Percentiles rank a stretch among this genome's conserved stretches.
phyloP scores from a whole-genome alignment of 2,888 invertebrate genomes.

The Idaea biselata region DNA sequence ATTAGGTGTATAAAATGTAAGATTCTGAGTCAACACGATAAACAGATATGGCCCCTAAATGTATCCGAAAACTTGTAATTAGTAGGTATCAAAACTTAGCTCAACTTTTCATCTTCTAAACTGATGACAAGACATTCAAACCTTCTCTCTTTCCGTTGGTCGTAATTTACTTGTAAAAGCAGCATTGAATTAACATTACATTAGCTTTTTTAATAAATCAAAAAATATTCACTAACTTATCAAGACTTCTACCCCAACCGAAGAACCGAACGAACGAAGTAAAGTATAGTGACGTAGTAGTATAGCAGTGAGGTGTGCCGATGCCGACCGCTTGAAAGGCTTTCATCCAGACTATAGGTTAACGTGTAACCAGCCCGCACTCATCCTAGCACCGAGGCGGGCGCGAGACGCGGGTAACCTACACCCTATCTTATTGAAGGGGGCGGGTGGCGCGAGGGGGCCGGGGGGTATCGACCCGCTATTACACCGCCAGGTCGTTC shows the following conservation, averaged over 20 bases:
- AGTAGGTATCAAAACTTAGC: too few relatives aligned
- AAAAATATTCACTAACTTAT: background rate
- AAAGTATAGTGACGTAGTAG: background rate
- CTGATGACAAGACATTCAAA: too few relatives aligned
- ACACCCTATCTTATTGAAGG: constrained; percentile 42
- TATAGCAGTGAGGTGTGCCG: background rate
- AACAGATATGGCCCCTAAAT: too few relatives aligned
- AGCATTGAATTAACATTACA: too few relatives aligned
- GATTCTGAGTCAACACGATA: too few relatives aligned
- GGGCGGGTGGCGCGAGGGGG: constrained; percentile 31
- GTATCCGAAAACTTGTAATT: too few relatives aligned
- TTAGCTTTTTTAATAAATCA: too few relatives aligned
- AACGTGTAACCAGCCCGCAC: constrained; percentile 49
- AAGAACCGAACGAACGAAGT: background rate
- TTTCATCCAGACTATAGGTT: constrained; percentile 47
- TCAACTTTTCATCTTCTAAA: too few relatives aligned
- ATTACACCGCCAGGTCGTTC: constrained; percentile 65
- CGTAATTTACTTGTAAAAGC: too few relatives aligned
- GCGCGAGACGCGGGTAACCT: constrained; percentile 33
- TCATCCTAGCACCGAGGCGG: constrained; percentile 44
- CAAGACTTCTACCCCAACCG: background rate
- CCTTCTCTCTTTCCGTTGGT: too few relatives aligned
- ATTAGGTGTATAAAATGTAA: too few relatives aligned
- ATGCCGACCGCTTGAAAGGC: constrained; percentile 40
- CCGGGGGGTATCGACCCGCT: constrained; percentile 68